Evolutionary conservation across 2,797 vertebrate genomes (phyloP), one percentile per base, ranked within the genome.

Genomic region (Cirrhinus molitorella): DNA sequence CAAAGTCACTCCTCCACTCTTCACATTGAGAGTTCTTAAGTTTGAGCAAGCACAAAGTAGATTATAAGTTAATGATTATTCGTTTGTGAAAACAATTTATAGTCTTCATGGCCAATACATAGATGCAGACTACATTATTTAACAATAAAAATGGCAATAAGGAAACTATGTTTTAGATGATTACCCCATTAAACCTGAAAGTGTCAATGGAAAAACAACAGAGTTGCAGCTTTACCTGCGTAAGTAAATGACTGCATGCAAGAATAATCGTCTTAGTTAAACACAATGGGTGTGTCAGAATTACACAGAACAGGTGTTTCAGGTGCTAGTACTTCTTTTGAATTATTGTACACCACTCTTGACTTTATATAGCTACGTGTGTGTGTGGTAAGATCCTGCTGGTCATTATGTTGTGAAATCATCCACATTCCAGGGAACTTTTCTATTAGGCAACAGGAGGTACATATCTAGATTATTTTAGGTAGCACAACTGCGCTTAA

Each of bases 211-310:
- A 75, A 43, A 40, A 61, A 61, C 53, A 2, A 45, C 4, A 73
- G 19, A 16, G 59, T 28, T 61, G 59, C 1, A 28, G 57, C 28
- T 37, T 49, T 12, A 10, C 61, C 11, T 5, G 19, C 7, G 2
- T 45, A 34, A 34, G 3, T 1, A 5, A 34, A 53, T 68, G 55
- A 34, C 31, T 55, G 16, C 4, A 4, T 67, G 21, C 28, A 11
- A 79, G 3, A 66, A 31, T 25, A 13, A 3, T 40, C 53, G 66
- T 11, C 28, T 43, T 68, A 31, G 34, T 51, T 79, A 43, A 68
- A 70, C 49, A 55, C 16, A 13, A 28, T 55, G 65, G 51, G 51
- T 80, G 78, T 80, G 78, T 68, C 66, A 55, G 34, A 57, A 68
- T 31, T 43, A 57, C 34, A 59, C 13, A 40, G 14, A 79, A 40